Base-by-base conservation (phyloP, 2,797 vertebrate species). In the Galago senegalensis region DNA sequence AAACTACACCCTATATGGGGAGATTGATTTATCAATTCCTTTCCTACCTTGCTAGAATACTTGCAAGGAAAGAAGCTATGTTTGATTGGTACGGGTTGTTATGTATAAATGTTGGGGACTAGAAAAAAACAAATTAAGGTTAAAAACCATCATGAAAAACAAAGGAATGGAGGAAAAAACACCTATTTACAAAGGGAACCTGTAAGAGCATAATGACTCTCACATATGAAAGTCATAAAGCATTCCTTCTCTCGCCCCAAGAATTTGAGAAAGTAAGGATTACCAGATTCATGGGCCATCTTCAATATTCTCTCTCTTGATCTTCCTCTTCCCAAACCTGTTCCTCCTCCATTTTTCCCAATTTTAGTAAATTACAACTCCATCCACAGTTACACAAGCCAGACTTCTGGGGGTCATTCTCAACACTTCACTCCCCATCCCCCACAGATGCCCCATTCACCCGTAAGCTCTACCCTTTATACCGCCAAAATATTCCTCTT, bases 1-100 rank as follows among this genome's bases (percentile, higher is more conserved):
- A 72, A 94, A 75, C 23, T 49, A 81, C 2, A 77, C 1, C 8
- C 69, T 63, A 43, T 16, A 67, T 0, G 34, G 25, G 53, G 13
- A 82, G 69, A 79, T 0, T 72, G 12, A 14, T 25, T 67, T 73
- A 69, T 91, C n/a, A 49, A 61, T 67, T 82, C 34, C 21, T 93
- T 92, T 90, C 53, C 89, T 91, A 23, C 31, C 29, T 86, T 58
- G n/a, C 80, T 77, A 21, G 40, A 93, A 75, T 77, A 91, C 34
- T 49, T 46, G 4, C 69, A 65, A 69, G 43, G 43, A 75, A 27
- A 77, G 27, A 84, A 80, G 23, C 70, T 83, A 76, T 21, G 37
- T 76, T 23, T 13, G 75, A 80, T 23, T 13, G 75, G 17, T 67
- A 40, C 34, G 21, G 14, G 49, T 53, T 56, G 67, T 13, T 49